A percentile compares a stretch with the other conserved stretches of the same genome.
These are phyloP conservation scores for Lepidurus arcticus DNA, from an alignment of 1,140 invertebrate genomes.

Conservation along the genomic window DNA sequence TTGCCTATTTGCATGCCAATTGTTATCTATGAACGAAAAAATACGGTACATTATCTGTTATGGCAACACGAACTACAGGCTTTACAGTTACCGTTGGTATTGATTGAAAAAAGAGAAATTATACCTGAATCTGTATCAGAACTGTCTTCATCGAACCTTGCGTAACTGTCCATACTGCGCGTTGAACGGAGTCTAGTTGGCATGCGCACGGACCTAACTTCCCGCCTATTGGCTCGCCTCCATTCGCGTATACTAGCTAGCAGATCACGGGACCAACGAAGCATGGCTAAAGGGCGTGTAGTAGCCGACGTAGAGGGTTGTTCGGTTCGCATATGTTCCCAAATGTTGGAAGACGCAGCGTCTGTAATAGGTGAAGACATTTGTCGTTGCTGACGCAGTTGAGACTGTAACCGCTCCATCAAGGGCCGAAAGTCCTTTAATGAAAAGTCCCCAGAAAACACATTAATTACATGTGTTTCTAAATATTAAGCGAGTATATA, in stretches of 20 bases:
- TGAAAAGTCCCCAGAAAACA: neutral
- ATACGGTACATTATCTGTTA: no score
- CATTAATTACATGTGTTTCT: neutral
- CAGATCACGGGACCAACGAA: conserved; percentile 9
- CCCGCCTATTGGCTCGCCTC: neutral
- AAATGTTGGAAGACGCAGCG: neutral
- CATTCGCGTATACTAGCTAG: neutral
- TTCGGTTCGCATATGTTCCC: neutral
- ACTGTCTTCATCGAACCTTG: conserved; percentile 30
- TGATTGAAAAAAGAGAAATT: neutral
- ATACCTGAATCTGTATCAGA: conserved; percentile 32
- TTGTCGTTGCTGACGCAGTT: conserved; percentile 41
- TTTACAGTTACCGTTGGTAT: neutral
- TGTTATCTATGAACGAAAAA: neutral
- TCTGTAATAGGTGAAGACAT: neutral
- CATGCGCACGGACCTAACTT: neutral
- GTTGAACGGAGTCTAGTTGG: neutral
- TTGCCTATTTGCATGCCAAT: neutral
- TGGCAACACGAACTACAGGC: neutral
- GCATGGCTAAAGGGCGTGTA: neutral
- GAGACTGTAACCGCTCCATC: conserved; percentile 41
- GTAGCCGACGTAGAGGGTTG: neutral
- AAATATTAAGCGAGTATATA: neutral
- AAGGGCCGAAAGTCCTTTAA: conserved; percentile 36
- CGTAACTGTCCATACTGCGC: neutral